Evolutionary conservation across 2,888 invertebrate genomes (phyloP).

Genomic region (Megamerina dolium): DNA sequence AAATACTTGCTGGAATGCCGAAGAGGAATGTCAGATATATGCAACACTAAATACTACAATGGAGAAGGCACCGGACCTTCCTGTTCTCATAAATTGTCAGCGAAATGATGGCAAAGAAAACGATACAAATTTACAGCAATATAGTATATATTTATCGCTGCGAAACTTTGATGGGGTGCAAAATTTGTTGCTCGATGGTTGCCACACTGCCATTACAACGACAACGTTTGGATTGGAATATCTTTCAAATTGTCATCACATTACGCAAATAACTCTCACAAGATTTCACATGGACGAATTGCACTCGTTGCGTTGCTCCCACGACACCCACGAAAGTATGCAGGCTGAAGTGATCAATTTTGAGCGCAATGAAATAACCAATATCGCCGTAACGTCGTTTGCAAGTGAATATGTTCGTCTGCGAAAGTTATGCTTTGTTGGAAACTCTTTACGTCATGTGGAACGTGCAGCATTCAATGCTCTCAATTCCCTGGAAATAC

Average conservation of each 20-base stretch:
- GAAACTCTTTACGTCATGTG: slow-evolving; percentile 32
- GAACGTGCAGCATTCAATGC: slow-evolving; percentile 23
- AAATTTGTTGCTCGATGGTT: slow-evolving; percentile 34
- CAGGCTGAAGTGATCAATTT: slow-evolving; percentile 21
- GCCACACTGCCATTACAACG: slow-evolving; percentile 32
- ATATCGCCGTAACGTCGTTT: slow-evolving; percentile 27
- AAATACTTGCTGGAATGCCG: slow-evolving; percentile 20
- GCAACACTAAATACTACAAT: slow-evolving; percentile 24
- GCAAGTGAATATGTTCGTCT: slow-evolving; percentile 23
- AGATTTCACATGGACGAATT: slow-evolving; percentile 33
- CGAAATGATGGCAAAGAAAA: background rate
- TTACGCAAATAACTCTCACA: slow-evolving; percentile 29
- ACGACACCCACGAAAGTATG: slow-evolving; percentile 9
- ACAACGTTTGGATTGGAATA: slow-evolving; percentile 39
- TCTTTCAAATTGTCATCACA: slow-evolving; percentile 34
- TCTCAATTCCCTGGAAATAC: slow-evolving; percentile 21
- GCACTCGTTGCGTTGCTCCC: slow-evolving; percentile 27
- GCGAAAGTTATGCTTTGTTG: slow-evolving; percentile 24
- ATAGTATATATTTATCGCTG: too few relatives aligned
- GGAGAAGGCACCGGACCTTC: slow-evolving; percentile 25
- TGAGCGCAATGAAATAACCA: slow-evolving; percentile 34
- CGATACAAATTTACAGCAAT: too few relatives aligned
- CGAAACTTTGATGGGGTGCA: slow-evolving; percentile 25
- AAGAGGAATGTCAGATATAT: slow-evolving; percentile 24
- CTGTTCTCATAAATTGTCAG: slow-evolving; percentile 34